phyloP scores from a whole-genome alignment of 2,888 invertebrate species.

The Platerodrilus igneus region DNA sequence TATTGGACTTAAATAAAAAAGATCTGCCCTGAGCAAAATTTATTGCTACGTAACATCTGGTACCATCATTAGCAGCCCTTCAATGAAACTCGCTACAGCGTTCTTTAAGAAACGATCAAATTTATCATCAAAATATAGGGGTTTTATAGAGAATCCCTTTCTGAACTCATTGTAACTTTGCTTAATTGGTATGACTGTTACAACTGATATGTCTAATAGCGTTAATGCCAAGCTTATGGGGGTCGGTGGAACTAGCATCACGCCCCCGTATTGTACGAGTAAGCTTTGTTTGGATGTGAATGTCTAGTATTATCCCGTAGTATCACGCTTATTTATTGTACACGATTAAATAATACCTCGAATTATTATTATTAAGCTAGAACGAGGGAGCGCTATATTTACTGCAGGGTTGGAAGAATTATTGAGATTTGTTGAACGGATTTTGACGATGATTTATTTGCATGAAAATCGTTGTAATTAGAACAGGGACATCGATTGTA shows the following conservation, averaged over 20 bases:
- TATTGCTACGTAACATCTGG: slow-evolving; percentile 36
- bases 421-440: too few relatives aligned
- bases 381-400: slow-evolving; percentile 19
- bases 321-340: slow-evolving; percentile 39
- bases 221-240: slow-evolving; percentile 37
- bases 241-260: slow-evolving; percentile 12
- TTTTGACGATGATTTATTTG: too few relatives aligned
- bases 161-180: slow-evolving; percentile 17
- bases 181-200: slow-evolving; percentile 43
- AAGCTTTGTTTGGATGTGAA: slow-evolving; percentile 42
- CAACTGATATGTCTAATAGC: slow-evolving; percentile 44
- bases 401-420: slow-evolving; percentile 5
- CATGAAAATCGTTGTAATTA: too few relatives aligned
- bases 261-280: slow-evolving; percentile 34
- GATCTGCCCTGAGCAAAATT: slow-evolving; percentile 30
- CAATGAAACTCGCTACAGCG: slow-evolving; percentile 3
- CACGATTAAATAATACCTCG: slow-evolving; percentile 29
- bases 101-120: not conserved
- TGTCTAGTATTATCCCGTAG: slow-evolving; percentile 44
- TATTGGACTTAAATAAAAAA: slow-evolving; percentile 34
- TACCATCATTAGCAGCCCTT: slow-evolving; percentile 27
- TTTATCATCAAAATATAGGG: not conserved
- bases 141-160: slow-evolving; percentile 6
- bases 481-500: too few relatives aligned
- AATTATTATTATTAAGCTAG: slow-evolving; percentile 20